These are phyloP conservation scores for Porites australiensis DNA, from an alignment of 64 coral and sea anemone genomes.

Conservation along the genomic window DNA sequence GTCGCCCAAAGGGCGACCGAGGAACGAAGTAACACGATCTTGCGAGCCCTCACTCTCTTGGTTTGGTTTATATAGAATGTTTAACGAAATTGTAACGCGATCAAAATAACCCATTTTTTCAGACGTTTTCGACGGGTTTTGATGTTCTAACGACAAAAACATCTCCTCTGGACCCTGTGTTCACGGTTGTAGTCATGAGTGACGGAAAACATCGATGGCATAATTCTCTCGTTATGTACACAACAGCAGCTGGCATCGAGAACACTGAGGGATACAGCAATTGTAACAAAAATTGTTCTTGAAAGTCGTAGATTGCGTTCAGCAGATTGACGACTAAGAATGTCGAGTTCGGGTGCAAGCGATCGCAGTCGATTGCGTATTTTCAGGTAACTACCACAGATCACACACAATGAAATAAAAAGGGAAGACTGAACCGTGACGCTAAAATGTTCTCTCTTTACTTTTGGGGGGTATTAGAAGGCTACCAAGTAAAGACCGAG, in stretches of 20 bases:
- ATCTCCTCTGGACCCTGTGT: too few species aligned
- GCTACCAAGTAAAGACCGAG: neutral
- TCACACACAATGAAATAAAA: neutral
- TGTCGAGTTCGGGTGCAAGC: neutral
- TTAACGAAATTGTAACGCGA: too few species aligned
- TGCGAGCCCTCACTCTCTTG: too few species aligned
- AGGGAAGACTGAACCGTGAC: neutral
- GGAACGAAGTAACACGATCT: too few species aligned
- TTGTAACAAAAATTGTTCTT: neutral
- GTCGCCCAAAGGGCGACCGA: too few species aligned
- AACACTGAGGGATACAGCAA: neutral
- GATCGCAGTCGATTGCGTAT: neutral
- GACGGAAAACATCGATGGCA: neutral
- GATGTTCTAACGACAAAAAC: too few species aligned
- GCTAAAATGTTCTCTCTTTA: neutral
- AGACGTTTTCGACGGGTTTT: too few species aligned
- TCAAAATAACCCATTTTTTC: too few species aligned
- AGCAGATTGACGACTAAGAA: neutral
- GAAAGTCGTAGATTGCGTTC: neutral
- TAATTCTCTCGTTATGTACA: neutral
- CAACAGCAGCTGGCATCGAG: neutral
- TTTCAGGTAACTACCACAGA: neutral
- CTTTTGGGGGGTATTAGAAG: neutral
- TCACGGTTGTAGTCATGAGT: neutral
- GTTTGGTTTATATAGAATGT: too few species aligned